Base-by-base conservation (phyloP, 2,888 invertebrate genomes). In the Epiblema foenella region DNA sequence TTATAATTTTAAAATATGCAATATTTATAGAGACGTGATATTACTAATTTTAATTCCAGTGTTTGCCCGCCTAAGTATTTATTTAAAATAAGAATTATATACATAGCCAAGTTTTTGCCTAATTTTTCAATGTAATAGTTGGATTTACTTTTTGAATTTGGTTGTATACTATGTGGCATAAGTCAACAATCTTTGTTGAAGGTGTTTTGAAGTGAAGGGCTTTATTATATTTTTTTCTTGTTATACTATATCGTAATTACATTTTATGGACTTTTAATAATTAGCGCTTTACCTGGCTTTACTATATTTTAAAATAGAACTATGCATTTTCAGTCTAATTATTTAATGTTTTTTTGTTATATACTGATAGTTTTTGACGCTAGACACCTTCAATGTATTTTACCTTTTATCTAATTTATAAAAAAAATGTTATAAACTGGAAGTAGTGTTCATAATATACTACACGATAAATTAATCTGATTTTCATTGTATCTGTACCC, bases 51-150 rank as follows among this genome's bases (percentile, higher is more conserved):
- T 75, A 76, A 80, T 81, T 81, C 81, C 80, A 81, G 73, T 76
- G 74, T 79, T 79, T 76, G 65, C 79, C 80, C 80, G 81, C 80
- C 80, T 81, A 81, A 59, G 24, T 73, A 60, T 70, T 70, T 70
- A 70, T 65, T 70, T 65, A 54, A 18, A 57, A 39, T 49, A 60
- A 15, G 49, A 57, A 37, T 51, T 29, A 24, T 68, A 68, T 58
- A 51, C 24, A 68, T 72, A 64, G 68, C 68, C 67, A 46, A 42
- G 33, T 54, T 56, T 71, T 64, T 68, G 68, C 63, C 68, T 68
- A 72, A 52, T 54, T 66, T 52, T 67, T n/a, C 52, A 65, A 59
- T 59, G 17, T 51, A 29, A 42, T 42, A 17, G 54, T 46, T 42
- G 11, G 33, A 59, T 52, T 46, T 54, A 59, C 12, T 46, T 33